phyloP scores from a whole-genome alignment of 2,797 vertebrate genomes.

The Falco peregrinus region DNA sequence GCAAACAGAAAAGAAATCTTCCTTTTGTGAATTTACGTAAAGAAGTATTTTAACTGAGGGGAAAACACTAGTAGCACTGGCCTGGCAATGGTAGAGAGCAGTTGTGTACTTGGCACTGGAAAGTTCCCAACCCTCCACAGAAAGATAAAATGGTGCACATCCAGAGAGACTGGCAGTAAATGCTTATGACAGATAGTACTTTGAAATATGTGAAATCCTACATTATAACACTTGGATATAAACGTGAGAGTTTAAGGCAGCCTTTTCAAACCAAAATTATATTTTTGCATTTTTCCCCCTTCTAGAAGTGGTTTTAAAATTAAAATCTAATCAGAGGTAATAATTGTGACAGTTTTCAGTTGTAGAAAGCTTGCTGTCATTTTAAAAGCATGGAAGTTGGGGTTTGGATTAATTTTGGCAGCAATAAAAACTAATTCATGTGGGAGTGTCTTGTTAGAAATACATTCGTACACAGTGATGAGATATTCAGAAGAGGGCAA shows the following conservation, averaged over 20 bases:
- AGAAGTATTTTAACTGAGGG: neutral
- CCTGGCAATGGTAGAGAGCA: neutral
- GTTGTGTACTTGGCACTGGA: neutral
- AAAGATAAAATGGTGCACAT: neutral
- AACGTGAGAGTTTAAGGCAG: neutral
- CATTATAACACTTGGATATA: neutral
- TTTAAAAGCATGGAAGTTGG: neutral
- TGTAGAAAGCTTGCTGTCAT: neutral
- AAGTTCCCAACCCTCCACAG: neutral
- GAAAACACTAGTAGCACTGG: neutral
- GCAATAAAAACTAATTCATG: neutral
- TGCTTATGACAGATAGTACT: neutral
- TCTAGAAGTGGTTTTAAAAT: neutral
- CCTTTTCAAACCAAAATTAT: neutral
- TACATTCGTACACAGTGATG: neutral
- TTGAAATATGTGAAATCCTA: neutral
- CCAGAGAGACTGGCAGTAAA: neutral
- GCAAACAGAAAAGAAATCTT: neutral
- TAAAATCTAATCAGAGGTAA: neutral
- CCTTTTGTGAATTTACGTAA: neutral
- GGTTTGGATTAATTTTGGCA: neutral
- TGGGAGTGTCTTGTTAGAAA: neutral
- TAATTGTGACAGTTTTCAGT: neutral
- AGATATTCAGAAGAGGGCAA: slow-evolving; percentile 70
- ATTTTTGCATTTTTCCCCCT: neutral